Evolutionary conservation across 2,888 invertebrate species (phyloP).

Genomic region (Microctonus hyperodae): DNA sequence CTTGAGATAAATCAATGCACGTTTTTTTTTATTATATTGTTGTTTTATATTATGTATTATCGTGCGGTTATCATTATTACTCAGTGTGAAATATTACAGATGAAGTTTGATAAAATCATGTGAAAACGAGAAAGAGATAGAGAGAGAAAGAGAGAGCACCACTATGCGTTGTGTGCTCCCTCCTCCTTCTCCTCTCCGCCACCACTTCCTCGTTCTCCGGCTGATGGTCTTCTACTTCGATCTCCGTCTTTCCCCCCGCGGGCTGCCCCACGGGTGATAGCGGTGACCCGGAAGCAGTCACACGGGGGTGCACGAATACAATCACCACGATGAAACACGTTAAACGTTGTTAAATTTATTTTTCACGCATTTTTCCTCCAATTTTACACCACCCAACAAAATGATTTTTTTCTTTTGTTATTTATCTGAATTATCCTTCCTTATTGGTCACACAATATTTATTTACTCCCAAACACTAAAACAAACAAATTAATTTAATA

Average conservation of each 20-base stretch:
- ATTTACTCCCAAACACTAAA: no score
- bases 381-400: background rate
- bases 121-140: background rate
- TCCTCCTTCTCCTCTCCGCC: background rate
- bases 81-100: background rate
- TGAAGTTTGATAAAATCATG: no score
- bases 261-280: background rate
- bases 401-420: background rate
- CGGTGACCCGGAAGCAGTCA: slow-evolving; percentile 20
- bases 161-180: background rate
- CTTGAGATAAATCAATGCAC: no score
- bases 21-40: background rate
- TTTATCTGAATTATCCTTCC: no score
- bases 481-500: no score
- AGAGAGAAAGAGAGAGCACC: background rate
- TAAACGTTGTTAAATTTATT: background rate
- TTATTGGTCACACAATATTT: no score
- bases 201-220: background rate
- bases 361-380: no score
- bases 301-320: slow-evolving; percentile 3
- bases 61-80: background rate
- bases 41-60: background rate
- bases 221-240: background rate
- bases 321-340: slow-evolving; percentile 5
- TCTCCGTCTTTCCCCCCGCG: background rate